phyloP scores from a whole-genome alignment of 2,888 invertebrate genomes.

The Nephrocerus scutellatus region DNA sequence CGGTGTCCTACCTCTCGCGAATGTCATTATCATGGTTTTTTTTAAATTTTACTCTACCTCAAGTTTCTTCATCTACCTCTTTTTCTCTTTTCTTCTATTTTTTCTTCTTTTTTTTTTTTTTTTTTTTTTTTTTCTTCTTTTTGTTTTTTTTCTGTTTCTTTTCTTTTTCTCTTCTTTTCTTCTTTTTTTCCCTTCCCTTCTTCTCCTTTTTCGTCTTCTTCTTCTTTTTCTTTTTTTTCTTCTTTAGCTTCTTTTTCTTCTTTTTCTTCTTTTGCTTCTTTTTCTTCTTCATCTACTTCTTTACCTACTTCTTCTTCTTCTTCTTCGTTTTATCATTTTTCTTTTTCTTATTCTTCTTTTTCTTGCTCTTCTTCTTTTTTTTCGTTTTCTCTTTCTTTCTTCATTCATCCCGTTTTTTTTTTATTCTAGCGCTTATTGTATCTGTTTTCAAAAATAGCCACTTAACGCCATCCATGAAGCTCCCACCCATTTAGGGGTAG shows the following conservation, averaged over 20 bases:
- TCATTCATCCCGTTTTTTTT: not conserved
- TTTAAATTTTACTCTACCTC: not conserved
- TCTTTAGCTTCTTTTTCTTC: not conserved
- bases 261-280: not conserved
- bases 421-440: too few species aligned
- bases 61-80: not conserved
- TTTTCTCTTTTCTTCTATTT: constrained; percentile 3
- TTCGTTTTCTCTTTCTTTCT: not conserved
- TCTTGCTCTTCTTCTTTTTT: not conserved
- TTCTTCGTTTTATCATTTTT: constrained; percentile 4
- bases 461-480: too few species aligned
- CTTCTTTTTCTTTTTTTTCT: constrained; percentile 2
- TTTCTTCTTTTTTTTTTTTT: constrained; percentile 1
- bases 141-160: not conserved
- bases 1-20: too few species aligned
- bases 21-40: not conserved
- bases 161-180: constrained; percentile 6
- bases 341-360: constrained; percentile 2
- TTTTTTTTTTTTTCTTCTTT: constrained; percentile 10
- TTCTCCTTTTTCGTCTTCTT: constrained; percentile 6
- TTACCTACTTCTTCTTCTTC: not conserved
- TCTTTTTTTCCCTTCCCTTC: constrained; percentile 1
- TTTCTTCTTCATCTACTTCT: not conserved
- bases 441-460: too few species aligned
- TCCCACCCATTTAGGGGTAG: too few species aligned